Evolutionary conservation across 2,888 invertebrate species (phyloP), one percentile per base, ranked within the genome.

Genomic region (Margaritifera margaritifera): DNA sequence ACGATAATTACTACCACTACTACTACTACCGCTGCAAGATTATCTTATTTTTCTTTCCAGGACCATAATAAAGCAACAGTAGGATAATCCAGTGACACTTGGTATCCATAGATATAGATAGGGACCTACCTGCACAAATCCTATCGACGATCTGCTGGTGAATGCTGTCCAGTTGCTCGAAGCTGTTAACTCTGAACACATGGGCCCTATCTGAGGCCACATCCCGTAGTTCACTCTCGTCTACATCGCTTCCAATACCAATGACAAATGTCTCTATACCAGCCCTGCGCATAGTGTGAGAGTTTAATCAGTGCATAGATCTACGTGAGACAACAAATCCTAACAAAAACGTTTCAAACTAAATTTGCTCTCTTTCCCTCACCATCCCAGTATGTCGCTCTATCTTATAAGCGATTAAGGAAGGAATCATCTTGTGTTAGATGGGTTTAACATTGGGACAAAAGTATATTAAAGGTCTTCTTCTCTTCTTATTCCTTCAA

Each of bases 111-210:
- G 3, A 42, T 15, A 42, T 15, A 60, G 22, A n/a, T 5, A 60
- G 6, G 1, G 18, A 61, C 74, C 52, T 69, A 79, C 79, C 67
- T 68, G 72, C 69, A 59, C 79, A 79, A 15, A 79, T 72, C n/a
- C 68, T 64, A 27, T 75, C 71, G 22, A 72, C 75, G n/a, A 79
- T 69, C 1, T 62, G n/a, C 24, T 71, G 66, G 31, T 76, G 73
- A 25, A 76, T 73, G 31, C 62, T n/a, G 11, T 56, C 63, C 3
- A 76, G 69, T 18, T 76, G 58, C 53, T 67, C 57, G 42, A 76
- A 76, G 22, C 22, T 60, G 20, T 24, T 6, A 6, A 76, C 73
- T 42, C 42, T 56, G 27, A 71, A 76, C 42, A 64, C 62, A 52
- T 76, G 76, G 19, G 65, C 61, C 19, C 54, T 19, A 42, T 71